Percentiles rank a stretch among this genome's conserved stretches.
phyloP scores from a whole-genome alignment of 2,113 vertebrate species.

The Cacatua alba region DNA sequence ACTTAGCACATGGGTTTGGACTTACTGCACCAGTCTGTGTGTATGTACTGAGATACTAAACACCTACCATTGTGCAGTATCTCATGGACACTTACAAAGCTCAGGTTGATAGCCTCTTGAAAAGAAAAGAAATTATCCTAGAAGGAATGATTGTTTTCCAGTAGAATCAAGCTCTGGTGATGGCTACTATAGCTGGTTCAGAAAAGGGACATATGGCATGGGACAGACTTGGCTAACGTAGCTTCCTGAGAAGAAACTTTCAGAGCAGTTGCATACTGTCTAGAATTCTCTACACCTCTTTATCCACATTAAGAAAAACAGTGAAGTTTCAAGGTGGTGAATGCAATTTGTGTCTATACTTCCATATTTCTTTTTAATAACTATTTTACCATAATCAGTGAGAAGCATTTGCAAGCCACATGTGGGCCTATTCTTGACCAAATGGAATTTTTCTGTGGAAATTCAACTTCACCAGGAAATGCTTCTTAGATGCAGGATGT shows the following conservation, averaged over 20 bases:
- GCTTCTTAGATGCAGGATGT: constrained; percentile 16
- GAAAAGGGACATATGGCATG: neutral
- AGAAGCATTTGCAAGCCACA: neutral
- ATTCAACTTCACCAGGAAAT: neutral
- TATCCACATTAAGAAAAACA: neutral
- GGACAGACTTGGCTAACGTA: neutral
- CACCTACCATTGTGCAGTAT: neutral
- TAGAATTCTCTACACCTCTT: neutral
- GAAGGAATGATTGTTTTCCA: neutral
- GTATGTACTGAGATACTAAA: neutral
- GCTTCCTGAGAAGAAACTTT: neutral
- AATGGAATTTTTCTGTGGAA: neutral
- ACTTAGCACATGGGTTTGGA: neutral
- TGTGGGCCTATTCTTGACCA: neutral
- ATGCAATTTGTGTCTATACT: neutral
- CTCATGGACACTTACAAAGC: neutral
- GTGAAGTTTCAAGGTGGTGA: neutral
- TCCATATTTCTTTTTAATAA: neutral
- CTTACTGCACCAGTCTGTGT: neutral
- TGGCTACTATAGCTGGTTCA: neutral
- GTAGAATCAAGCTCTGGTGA: neutral
- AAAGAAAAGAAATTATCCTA: neutral
- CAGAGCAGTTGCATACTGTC: neutral
- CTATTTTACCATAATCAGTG: neutral
- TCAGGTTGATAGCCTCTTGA: neutral